These are phyloP conservation scores for Steinernema khuongi DNA, from an alignment of 1,140 invertebrate genomes.

Conservation along the genomic window DNA sequence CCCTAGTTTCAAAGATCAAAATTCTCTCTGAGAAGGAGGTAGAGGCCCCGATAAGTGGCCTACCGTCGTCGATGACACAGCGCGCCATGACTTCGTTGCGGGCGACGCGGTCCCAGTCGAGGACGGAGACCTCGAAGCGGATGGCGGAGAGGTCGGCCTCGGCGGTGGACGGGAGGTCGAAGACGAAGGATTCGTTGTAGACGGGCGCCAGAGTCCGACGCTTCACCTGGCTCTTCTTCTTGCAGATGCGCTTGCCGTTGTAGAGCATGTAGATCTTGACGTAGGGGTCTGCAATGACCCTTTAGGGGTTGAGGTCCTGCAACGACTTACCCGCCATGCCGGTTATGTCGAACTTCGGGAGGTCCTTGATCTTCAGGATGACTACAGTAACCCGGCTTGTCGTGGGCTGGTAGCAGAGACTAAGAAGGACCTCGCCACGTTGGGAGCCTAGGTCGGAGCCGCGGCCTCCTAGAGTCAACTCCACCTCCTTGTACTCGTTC, in stretches of 20 bases:
- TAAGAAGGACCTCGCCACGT: constrained; percentile 64
- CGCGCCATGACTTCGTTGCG: constrained; percentile 11
- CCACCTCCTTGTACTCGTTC: constrained; percentile 49
- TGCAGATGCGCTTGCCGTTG: constrained; percentile 92
- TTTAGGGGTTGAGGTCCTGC: not conserved
- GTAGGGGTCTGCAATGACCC: constrained; percentile 66
- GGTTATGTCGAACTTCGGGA: constrained; percentile 90
- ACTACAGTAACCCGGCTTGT: constrained; percentile 76
- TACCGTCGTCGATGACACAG: not conserved
- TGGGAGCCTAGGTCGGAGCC: constrained; percentile 45
- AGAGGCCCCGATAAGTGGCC: not conserved
- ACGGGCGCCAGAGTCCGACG: constrained; percentile 93
- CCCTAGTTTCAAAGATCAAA: no score
- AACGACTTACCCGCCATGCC: constrained; percentile 78
- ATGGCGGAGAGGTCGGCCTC: constrained; percentile 8
- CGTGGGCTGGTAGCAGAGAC: constrained; percentile 22
- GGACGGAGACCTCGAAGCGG: constrained; percentile 8
- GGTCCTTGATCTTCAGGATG: constrained; percentile 81
- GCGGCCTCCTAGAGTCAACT: constrained; percentile 47
- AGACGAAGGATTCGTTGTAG: constrained; percentile 88
- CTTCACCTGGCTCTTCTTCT: constrained; percentile 98
- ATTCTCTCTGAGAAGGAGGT: not conserved
- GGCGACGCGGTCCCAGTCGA: constrained; percentile 11
- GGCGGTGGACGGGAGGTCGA: constrained; percentile 62
- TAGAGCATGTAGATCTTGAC: constrained; percentile 94